Evolutionary conservation across 2,113 vertebrate species (phyloP).

Genomic region (Aplodontia rufa): DNA sequence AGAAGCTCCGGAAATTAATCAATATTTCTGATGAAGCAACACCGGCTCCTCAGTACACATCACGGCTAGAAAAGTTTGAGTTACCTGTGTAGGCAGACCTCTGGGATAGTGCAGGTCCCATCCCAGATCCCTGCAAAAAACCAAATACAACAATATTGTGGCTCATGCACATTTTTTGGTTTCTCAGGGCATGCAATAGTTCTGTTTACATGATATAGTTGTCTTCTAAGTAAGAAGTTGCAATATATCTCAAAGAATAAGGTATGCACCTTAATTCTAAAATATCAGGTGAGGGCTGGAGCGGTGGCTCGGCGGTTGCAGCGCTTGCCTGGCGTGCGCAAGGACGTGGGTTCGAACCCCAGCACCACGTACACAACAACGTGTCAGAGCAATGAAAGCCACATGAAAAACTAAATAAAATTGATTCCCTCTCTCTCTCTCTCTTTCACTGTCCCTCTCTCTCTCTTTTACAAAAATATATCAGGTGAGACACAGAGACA

Average conservation of each 20-base stretch:
- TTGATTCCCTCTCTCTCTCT: too few species aligned
- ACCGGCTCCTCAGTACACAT: accelerated
- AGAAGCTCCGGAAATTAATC: slow-evolving; percentile 25
- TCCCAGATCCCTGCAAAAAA: not conserved
- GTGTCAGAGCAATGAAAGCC: too few species aligned
- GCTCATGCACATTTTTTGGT: too few species aligned
- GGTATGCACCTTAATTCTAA: not conserved
- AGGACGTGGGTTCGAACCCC: too few species aligned
- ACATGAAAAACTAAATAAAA: too few species aligned
- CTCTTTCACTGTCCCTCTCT: too few species aligned
- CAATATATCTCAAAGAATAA: not conserved
- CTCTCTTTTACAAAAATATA: too few species aligned
- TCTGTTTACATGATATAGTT: not conserved
- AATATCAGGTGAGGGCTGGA: not conserved
- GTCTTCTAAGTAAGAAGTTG: not conserved
- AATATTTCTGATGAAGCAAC: not conserved
- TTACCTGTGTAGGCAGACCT: not conserved
- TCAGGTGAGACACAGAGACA: not conserved
- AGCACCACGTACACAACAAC: too few species aligned
- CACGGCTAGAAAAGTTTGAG: not conserved
- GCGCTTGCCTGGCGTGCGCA: too few species aligned
- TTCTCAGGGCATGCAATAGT: not conserved
- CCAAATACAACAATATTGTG: not conserved
- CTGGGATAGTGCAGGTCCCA: not conserved
- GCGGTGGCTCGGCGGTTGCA: too few species aligned